phyloP scores from a whole-genome alignment of 1,140 invertebrate genomes.

The Idris sp. region DNA sequence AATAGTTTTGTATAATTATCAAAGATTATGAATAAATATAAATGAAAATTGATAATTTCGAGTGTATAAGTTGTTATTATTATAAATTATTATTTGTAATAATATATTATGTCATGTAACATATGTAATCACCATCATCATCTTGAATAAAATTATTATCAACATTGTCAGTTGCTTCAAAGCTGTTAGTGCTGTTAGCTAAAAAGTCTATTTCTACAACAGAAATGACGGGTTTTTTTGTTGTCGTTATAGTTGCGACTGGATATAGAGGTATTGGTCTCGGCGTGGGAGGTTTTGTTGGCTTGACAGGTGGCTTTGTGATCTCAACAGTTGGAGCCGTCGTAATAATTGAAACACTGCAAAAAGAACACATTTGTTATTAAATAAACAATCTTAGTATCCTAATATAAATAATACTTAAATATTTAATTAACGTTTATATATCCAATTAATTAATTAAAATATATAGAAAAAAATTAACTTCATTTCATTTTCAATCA shows the following conservation, averaged over 20 bases:
- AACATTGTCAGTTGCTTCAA: slow-evolving; percentile 63
- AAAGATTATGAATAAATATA: too few species aligned
- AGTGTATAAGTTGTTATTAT: too few species aligned
- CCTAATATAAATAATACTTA: too few species aligned
- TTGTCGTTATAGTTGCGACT: slow-evolving; percentile 61
- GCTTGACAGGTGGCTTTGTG: slow-evolving; percentile 64
- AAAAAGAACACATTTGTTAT: slow-evolving; percentile 29
- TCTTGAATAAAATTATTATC: slow-evolving; percentile 76
- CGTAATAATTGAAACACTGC: slow-evolving; percentile 35
- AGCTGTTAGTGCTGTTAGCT: slow-evolving; percentile 58
- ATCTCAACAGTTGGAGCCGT: slow-evolving; percentile 20
- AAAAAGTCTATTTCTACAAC: slow-evolving; percentile 36
- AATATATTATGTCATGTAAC: too few species aligned
- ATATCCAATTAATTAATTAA: too few species aligned
- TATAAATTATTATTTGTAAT: too few species aligned
- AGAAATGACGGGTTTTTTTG: slow-evolving; percentile 40
- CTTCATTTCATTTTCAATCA: too few species aligned
- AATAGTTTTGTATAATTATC: too few species aligned
- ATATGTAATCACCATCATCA: slow-evolving; percentile 72
- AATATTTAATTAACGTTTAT: too few species aligned
- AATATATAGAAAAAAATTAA: too few species aligned
- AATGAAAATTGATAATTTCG: too few species aligned
- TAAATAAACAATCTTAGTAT: too few species aligned
- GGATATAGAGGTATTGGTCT: slow-evolving; percentile 73
- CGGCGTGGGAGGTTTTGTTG: slow-evolving; percentile 70